These are phyloP conservation scores for Fopius arisanus DNA, from an alignment of 1,140 invertebrate genomes.

Conservation along the genomic window DNA sequence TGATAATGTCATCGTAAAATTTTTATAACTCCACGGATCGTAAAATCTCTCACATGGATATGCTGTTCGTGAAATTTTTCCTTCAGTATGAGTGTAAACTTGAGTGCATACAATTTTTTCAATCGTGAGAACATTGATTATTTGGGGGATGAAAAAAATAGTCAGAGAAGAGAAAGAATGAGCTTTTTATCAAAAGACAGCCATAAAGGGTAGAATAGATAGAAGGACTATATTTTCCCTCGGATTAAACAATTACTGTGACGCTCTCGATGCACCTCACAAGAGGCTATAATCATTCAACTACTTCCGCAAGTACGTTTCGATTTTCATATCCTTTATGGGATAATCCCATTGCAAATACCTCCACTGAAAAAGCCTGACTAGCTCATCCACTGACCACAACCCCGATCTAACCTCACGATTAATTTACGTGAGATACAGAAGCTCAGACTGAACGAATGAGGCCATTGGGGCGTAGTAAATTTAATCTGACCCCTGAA, in stretches of 20 bases:
- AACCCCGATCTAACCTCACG: neutral
- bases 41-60: neutral
- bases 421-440: too few relatives aligned
- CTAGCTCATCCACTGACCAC: neutral
- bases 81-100: neutral
- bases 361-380: neutral
- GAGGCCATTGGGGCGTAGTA: too few relatives aligned
- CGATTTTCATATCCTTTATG: neutral
- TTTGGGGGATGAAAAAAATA: neutral
- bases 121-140: neutral
- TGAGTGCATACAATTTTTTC: neutral
- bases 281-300: neutral
- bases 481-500: too few relatives aligned
- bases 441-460: too few relatives aligned
- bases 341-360: neutral
- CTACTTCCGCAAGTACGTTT: neutral
- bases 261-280: neutral
- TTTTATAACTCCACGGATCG: neutral
- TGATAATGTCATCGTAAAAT: constrained; percentile 2
- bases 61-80: neutral
- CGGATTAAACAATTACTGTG: neutral
- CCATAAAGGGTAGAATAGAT: neutral
- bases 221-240: neutral
- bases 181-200: neutral
- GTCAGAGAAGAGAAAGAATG: neutral